Percentiles rank a stretch among this genome's conserved stretches.
Evolutionary conservation across 30 jellyfish, hydroid and myxozoan genomes (phyloP).

Genomic region (Sanderia malayensis): DNA sequence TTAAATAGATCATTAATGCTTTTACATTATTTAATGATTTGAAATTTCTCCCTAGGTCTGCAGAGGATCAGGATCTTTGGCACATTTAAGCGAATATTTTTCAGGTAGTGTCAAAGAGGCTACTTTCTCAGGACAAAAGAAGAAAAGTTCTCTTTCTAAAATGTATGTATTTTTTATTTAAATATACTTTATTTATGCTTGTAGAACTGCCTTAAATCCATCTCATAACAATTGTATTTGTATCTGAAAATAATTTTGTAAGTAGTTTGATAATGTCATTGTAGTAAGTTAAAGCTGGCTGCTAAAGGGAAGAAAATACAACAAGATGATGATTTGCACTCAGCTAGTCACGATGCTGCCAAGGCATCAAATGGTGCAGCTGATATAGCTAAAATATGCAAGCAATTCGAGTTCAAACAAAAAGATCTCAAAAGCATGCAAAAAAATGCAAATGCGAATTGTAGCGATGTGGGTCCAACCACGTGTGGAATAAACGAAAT

Average conservation of each 20-base stretch:
- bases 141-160: constrained; percentile 28
- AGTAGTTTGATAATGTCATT: neutral
- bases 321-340: neutral
- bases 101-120: neutral
- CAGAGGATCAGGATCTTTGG: neutral
- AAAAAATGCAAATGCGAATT: too few relatives aligned
- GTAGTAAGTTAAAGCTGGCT: neutral
- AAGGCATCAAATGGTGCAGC: neutral
- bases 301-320: neutral
- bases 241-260: too few relatives aligned
- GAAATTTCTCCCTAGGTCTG: neutral
- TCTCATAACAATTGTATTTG: too few relatives aligned
- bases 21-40: too few relatives aligned
- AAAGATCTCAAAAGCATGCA: too few relatives aligned
- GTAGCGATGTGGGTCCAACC: too few relatives aligned
- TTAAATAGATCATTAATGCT: neutral
- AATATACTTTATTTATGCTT: too few relatives aligned
- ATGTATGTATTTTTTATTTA: constrained; percentile 22
- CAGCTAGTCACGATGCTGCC: neutral
- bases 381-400: neutral
- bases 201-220: too few relatives aligned
- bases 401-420: neutral
- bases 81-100: constrained; percentile 40
- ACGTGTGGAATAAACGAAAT: too few relatives aligned
- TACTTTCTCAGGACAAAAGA: constrained; percentile 29